Conservation (phyloP, 2,797 vertebrate genomes). For the Chaetodon trifasciatus region DNA sequence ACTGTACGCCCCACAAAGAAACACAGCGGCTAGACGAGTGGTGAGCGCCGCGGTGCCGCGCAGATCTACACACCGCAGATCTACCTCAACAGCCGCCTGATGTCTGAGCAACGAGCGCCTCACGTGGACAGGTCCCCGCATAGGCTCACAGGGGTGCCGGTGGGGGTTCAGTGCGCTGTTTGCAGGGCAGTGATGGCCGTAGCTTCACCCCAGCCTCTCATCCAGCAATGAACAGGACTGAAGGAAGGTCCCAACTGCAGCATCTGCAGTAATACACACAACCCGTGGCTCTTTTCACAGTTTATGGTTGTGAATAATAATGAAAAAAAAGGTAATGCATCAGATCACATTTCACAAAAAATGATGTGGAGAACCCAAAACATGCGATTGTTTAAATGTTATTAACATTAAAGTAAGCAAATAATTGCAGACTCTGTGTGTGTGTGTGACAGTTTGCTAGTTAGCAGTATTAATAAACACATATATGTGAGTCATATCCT, state of each 20-base stretch:
- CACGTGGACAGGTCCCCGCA: slow-evolving; percentile 50
- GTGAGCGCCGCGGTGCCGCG: not conserved
- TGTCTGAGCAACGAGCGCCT: slow-evolving; percentile 70
- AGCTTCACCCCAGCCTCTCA: not conserved
- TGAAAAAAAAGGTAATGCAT: not conserved
- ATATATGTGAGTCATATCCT: not conserved
- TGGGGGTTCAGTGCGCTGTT: not conserved
- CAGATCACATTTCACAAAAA: not conserved
- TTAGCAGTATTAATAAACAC: not conserved
- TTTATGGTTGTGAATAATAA: not conserved
- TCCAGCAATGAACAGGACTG: not conserved
- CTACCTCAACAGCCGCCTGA: slow-evolving; percentile 37
- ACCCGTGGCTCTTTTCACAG: not conserved
- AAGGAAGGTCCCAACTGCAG: not conserved
- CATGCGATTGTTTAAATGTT: not conserved
- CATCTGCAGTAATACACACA: too few species aligned
- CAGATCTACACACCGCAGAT: slow-evolving; percentile 57
- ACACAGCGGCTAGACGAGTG: slow-evolving; percentile 44
- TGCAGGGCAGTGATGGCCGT: not conserved
- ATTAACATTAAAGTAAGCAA: not conserved
- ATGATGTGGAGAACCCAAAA: not conserved
- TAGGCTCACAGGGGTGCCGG: too few species aligned
- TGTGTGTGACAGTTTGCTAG: not conserved
- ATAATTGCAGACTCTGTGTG: not conserved
- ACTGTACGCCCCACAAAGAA: slow-evolving; percentile 76